Evolutionary conservation across 2,797 vertebrate species (phyloP).

Genomic region (Limnodromus scolopaceus): DNA sequence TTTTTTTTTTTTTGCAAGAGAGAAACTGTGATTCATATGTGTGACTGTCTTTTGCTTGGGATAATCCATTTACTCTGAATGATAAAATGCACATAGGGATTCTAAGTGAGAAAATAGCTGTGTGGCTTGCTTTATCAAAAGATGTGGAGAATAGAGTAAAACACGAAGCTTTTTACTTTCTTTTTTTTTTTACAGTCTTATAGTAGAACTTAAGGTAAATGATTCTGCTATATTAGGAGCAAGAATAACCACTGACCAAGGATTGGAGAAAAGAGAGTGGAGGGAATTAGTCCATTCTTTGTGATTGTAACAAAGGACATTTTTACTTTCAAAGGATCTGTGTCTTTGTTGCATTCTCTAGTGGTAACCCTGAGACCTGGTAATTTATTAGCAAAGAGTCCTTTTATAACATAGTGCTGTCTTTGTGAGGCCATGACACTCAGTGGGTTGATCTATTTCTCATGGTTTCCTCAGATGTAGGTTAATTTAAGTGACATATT

Average conservation of each 20-base stretch:
- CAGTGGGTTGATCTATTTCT: background rate
- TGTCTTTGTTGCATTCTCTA: background rate
- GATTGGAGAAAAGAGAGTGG: background rate
- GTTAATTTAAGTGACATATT: background rate
- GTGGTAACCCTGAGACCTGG: background rate
- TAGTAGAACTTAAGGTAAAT: background rate
- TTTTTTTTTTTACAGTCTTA: background rate
- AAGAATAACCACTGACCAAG: background rate
- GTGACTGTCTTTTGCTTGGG: background rate
- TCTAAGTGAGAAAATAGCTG: background rate
- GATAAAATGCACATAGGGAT: background rate
- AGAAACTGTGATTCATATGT: background rate
- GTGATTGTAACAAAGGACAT: background rate
- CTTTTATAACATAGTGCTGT: background rate
- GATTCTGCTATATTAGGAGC: background rate
- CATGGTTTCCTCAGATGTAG: background rate
- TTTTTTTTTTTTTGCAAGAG: background rate
- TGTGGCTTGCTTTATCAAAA: background rate
- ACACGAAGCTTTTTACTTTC: background rate
- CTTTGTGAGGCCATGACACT: background rate
- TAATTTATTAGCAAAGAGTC: background rate
- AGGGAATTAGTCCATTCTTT: constrained; percentile 18
- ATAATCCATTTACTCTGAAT: background rate
- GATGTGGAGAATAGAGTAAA: background rate
- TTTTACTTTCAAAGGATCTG: constrained; percentile 10